Evolutionary conservation across 1,140 invertebrate genomes (phyloP), one percentile per base, ranked within the genome.

Genomic region (Parapsyche elsis): DNA sequence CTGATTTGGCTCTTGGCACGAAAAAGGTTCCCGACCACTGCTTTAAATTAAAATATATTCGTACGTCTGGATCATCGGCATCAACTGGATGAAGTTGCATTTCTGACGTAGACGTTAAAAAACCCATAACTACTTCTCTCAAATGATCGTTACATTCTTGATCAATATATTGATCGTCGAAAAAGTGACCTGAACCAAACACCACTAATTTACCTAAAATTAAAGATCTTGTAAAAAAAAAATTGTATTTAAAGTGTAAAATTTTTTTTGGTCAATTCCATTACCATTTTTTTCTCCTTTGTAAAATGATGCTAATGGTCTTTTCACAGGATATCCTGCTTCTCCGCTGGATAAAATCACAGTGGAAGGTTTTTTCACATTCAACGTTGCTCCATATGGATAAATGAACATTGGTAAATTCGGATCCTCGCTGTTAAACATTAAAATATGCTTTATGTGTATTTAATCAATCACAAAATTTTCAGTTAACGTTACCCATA

Each of bases 141-240:
- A 99, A 92, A 84, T 94, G 93, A 84, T 94, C 92, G 87, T 99
- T 99, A 84, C 97, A 95, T 89, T 99, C 98, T 86, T 97, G 96
- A 78, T 98, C 96, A 81, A 99, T 90, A 86, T 99, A 99, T 83
- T 94, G 91, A 84, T 96, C 94, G 0, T 92, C 90, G 80, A 95
- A 92, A 84, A 95, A 92, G 85, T 93, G 92, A 0, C 93, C 93
- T 0, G 94, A 95, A n/a, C 95, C 95, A 78, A 95, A 88, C 1
- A 95, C 94, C 57, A 94, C 90, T 7, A 96, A 88, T 87, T 94
- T 95, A 10, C 94, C 94, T 86, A 83, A 38, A 38, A 38, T 38
- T 38, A 38, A 38, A 38, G 30, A 38, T 38, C 30, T 38, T 38
- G 1, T 38, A 38, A 1, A 38, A 38, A 38, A 38, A 38, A 7